These are phyloP conservation scores for Cyanistes caeruleus DNA, from an alignment of 2,113 vertebrate species.

Conservation along the genomic window DNA sequence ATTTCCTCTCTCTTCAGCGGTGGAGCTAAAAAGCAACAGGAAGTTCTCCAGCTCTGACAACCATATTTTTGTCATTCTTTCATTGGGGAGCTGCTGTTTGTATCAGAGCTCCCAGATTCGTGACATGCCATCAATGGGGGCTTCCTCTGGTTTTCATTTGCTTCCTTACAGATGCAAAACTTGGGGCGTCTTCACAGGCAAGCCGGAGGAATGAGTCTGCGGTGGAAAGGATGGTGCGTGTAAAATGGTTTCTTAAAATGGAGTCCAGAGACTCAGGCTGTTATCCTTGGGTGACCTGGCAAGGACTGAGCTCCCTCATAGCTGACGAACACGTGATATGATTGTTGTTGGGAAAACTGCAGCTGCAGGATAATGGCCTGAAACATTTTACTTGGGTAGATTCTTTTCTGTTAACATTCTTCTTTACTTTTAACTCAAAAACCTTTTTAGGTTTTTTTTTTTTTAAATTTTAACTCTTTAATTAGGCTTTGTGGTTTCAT, in stretches of 20 bases:
- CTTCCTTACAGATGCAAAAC: constrained; percentile 35
- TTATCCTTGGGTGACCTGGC: constrained; percentile 66
- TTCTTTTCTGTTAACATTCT: neutral
- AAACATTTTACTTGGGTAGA: neutral
- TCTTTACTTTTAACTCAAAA: constrained; percentile 8
- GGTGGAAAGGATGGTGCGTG: neutral
- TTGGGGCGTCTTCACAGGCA: neutral
- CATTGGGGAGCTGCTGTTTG: neutral
- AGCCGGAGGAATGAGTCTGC: constrained; percentile 33
- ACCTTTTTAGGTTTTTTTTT: neutral
- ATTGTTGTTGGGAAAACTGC: constrained; percentile 13
- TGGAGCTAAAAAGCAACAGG: constrained; percentile 7
- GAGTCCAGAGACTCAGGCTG: neutral
- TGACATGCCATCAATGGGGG: neutral
- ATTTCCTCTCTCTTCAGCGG: neutral
- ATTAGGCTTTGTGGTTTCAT: neutral
- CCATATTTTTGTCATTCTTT: constrained; percentile 40
- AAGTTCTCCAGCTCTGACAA: neutral
- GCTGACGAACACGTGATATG: neutral
- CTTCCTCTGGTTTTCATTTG: constrained; percentile 53
- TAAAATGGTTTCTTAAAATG: constrained; percentile 15
- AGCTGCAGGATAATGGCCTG: neutral
- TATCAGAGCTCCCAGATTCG: neutral
- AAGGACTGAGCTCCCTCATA: neutral
- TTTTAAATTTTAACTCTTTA: neutral